Base-by-base conservation (phyloP, 2,113 vertebrate species). In the Antidorcas marsupialis region DNA sequence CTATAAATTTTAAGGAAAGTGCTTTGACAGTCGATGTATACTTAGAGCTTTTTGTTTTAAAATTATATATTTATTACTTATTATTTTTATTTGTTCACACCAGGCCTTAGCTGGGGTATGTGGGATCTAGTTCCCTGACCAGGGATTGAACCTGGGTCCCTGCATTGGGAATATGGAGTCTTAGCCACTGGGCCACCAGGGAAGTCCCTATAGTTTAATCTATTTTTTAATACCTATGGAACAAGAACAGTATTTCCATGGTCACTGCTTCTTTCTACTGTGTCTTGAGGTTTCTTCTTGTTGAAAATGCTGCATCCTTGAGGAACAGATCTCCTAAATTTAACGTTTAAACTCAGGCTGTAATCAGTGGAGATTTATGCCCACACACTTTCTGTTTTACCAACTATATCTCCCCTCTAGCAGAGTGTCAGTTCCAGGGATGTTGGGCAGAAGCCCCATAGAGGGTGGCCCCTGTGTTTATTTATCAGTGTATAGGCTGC, bases 401-500 rank as follows among this genome's bases (percentile, higher is more conserved):
- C 59, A 97, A 97, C 89, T 47, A 84, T 96, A 95, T 95, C 90
- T 88, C 59, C 16, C 81, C 89, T 93, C 94, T 87, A 98, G 94
- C 84, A 97, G 95, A 85, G 62, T 94, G 91, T 90, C 78, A 97
- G 81, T 86, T 91, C 33, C 45, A 84, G 16, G 19, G 88, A 87
- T 91, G 25, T 87, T 97, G 96, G 93, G 90, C 85, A 97, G 95
- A 96, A 95, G 90, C 96, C 87, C 94, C 97, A 60, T 90, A 0
- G 43, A 93, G 97, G 97, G 79, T 97, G 90, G 60, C 50, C 79
- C 64, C 78, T 84, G n/a, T 57, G 81, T 98, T 98, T 98, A 97
- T 95, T 97, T 98, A 97, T 97, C 19, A 98, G 91, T 97, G 98
- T 98, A 97, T 97, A 97, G 90, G 89, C 91, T 97, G 81, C 57